Base-by-base conservation (phyloP, 2,888 invertebrate genomes). In the Zootermopsis nevadensis region DNA sequence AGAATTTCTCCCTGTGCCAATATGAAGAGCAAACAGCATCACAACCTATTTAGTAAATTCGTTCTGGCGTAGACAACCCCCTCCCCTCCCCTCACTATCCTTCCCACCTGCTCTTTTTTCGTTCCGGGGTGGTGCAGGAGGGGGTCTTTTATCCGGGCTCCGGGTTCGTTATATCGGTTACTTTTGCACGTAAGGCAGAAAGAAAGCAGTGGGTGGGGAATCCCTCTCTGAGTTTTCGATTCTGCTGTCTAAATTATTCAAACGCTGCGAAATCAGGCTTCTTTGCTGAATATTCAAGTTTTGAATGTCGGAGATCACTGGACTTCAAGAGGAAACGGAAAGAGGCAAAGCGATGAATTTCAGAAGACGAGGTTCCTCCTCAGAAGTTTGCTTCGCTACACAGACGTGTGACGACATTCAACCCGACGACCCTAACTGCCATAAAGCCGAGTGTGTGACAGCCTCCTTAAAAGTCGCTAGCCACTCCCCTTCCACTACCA, bases 31-130 rank as follows among this genome's bases (percentile, higher is more conserved):
- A 60, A 60, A 60, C 10, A n/a, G 60, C 60, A 60, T 60, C 60
- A n/a, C 60, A 60, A 60, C n/a, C 60, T 60, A n/a, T 60, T 60
- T n/a, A 60, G 60, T 60, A 60, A 19, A n/a, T 60, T n/a, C n/a
- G 2, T 60, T n/a, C 60, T n/a, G 60, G 60, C n/a, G 10, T 60
- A n/a, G 60, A n/a, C 4, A n/a, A 60, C 42, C 24, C 60, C 60
- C 60, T 60, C 60, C n/a, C n/a, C n/a, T n/a, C n/a, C n/a, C n/a
- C n/a, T n/a, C n/a, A n/a, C n/a, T n/a, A n/a, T n/a, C n/a, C n/a
- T n/a, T n/a, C n/a, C n/a, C 24, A 60, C n/a, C 60, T 60, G 7
- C 60, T n/a, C 60, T 60, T 60, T 24, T 2, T 60, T n/a, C 27
- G 60, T 12, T 48, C 10, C 10, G 48, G 48, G 48, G 48, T 48